Conservation (phyloP, 2,113 vertebrate species). For the Eidolon helvum region DNA sequence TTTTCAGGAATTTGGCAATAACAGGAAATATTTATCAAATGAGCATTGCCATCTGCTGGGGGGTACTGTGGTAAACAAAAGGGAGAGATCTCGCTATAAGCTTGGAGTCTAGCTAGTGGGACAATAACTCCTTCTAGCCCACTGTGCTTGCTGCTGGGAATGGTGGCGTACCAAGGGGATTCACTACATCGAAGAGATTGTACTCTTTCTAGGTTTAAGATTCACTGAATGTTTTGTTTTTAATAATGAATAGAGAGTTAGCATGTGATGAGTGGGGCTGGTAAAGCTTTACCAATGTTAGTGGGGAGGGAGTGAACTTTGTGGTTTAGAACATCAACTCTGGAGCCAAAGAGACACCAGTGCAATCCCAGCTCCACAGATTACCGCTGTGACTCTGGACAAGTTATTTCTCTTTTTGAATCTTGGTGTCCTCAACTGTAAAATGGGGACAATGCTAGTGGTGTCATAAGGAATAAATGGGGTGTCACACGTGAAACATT, state of each 20-base stretch:
- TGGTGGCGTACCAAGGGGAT: background rate
- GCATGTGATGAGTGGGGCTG: background rate
- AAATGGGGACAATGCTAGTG: background rate
- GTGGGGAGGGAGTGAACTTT: background rate
- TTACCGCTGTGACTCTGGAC: background rate
- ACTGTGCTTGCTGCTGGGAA: background rate
- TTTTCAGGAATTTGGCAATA: constrained; percentile 4
- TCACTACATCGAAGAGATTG: background rate
- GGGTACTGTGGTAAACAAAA: background rate
- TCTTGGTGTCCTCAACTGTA: background rate
- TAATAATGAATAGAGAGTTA: background rate
- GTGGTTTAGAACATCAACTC: background rate
- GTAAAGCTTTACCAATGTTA: background rate
- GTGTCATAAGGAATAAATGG: background rate
- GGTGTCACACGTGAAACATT: background rate
- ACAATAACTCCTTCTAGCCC: background rate
- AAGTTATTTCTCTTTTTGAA: background rate
- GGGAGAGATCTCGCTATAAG: background rate
- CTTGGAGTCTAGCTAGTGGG: background rate
- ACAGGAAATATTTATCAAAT: background rate
- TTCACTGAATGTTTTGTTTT: background rate
- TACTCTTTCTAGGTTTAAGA: background rate
- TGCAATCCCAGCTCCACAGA: background rate
- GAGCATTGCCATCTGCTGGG: background rate
- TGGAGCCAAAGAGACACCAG: background rate